phyloP scores from a whole-genome alignment of 1,140 invertebrate genomes.

The Lutraria rhynchaena region DNA sequence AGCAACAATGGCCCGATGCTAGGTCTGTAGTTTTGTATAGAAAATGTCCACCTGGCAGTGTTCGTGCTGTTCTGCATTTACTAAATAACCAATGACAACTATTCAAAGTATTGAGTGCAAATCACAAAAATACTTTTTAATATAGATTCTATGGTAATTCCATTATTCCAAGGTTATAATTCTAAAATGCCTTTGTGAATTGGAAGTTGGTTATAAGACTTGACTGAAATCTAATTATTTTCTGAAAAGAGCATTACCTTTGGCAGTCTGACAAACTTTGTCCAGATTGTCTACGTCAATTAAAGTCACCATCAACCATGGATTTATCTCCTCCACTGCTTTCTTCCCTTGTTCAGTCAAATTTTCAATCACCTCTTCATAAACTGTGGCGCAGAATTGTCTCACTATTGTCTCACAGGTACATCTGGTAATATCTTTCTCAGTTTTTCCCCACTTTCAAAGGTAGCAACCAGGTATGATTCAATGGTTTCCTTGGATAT shows the following conservation, averaged over 20 bases:
- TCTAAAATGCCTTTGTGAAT: conserved; percentile 33
- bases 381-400: conserved; percentile 46
- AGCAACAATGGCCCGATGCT: conserved; percentile 35
- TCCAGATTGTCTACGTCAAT: conserved; percentile 27
- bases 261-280: conserved; percentile 13
- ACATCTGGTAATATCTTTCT: conserved; percentile 51
- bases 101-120: conserved; percentile 30
- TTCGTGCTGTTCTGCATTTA: conserved; percentile 23
- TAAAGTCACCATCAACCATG: conserved; percentile 50
- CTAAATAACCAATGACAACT: conserved; percentile 38
- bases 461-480: conserved; percentile 47
- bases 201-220: conserved; percentile 26
- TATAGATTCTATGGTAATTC: conserved; percentile 32
- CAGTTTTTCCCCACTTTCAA: conserved; percentile 48
- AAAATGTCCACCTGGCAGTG: conserved; percentile 33
- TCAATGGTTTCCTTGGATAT: conserved; percentile 2
- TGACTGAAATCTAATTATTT: conserved; percentile 27
- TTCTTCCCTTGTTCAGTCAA: conserved; percentile 44
- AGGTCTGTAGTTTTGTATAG: conserved; percentile 29
- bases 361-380: conserved; percentile 42
- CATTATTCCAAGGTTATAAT: conserved; percentile 15
- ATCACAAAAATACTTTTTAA: conserved; percentile 39
- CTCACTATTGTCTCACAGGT: conserved; percentile 49
- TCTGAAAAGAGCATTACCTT: conserved; percentile 29
- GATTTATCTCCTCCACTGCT: conserved; percentile 43